Evolutionary conservation across 2,888 invertebrate genomes (phyloP), one percentile per base, ranked within the genome.

Genomic region (Neria commutata): DNA sequence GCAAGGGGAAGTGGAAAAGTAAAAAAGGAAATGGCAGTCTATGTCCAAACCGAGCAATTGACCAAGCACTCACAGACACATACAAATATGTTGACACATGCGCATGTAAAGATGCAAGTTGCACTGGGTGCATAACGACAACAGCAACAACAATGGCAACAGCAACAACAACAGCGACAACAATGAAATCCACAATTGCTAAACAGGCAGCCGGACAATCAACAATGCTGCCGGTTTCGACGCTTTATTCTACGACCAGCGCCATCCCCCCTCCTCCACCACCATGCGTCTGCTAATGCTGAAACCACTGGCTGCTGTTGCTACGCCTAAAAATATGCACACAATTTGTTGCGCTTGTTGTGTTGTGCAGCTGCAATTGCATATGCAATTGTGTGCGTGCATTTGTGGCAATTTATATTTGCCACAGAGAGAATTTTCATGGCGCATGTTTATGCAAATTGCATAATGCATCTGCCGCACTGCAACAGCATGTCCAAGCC

Each of bases 401-500:
- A 14, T 42, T 17, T 42, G 21, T 42, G 4, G 42, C 42, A 42
- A 42, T 42, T 42, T 42, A 14, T 42, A 57, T 57, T 57, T 57
- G 26, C 37, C 33, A 51, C 4, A 57, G 56, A n/a, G n/a, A n/a
- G n/a, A 51, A 26, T 52, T 42, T 51, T 52, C 56, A 57, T 57
- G 46, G 50, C 47, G 37, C 51, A 52, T 52, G 56, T 57, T 57
- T 57, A 57, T 57, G 56, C 52, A 57, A 57, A 49, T 49, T 49
- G 29, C 56, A 58, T 55, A n/a, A n/a, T n/a, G n/a, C n/a, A n/a
- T n/a, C n/a, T n/a, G n/a, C 51, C 46, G 40, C 55, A 56, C 47
- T 61, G 60, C 60, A 60, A 33, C 60, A 48, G 60, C 23, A 54
- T 60, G 60, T 54, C 37, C 60, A 40, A 60, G 29, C 60, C 47